Base-by-base conservation (phyloP, 2,113 vertebrate species). In the Oryzias javanicus region DNA sequence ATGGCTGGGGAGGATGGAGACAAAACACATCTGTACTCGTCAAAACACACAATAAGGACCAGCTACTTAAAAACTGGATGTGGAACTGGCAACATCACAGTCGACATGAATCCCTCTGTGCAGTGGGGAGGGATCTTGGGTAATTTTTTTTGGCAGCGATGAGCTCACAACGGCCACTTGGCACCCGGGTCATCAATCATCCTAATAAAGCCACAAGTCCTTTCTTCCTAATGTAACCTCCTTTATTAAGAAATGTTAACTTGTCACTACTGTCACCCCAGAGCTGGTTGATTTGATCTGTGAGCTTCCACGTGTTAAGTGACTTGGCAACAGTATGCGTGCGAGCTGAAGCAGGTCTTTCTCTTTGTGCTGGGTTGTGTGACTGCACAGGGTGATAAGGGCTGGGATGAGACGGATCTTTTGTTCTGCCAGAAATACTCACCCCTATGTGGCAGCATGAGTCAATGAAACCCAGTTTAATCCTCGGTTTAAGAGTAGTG, bases 371-470 rank as follows among this genome's bases (percentile, higher is more conserved):
- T 69, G 54, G 73, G 46, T 62, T 71, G 76, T 78, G 64, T 85
- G 85, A 80, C 86, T 86, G 87, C 55, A 57, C 2, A 3, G 56
- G 67, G 59, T 82, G 87, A 88, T 89, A 86, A 83, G 79, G 72
- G 58, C 72, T 54, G 14, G 45, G 49, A 60, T 53, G 6, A 68
- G 61, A 55, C 6, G 8, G 50, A 14, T 60, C 73, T 70, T 84
- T 88, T 88, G 83, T 87, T 87, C 78, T 74, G 62, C 42, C 49
- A 29, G 64, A 84, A 86, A 78, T 72, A 81, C 59, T 85, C 78
- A 70, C 44, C 65, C 75, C 79, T 45, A 58, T 49, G 61, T 60
- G 76, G 69, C 70, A 76, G 62, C 70, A n/a, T 7, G 68, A 75
- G 74, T 67, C 70, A 80, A 81, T 82, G 47, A 75, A 84, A 87